Evolutionary conservation across 2,888 invertebrate species (phyloP).

Genomic region (Electrophaes corylata): DNA sequence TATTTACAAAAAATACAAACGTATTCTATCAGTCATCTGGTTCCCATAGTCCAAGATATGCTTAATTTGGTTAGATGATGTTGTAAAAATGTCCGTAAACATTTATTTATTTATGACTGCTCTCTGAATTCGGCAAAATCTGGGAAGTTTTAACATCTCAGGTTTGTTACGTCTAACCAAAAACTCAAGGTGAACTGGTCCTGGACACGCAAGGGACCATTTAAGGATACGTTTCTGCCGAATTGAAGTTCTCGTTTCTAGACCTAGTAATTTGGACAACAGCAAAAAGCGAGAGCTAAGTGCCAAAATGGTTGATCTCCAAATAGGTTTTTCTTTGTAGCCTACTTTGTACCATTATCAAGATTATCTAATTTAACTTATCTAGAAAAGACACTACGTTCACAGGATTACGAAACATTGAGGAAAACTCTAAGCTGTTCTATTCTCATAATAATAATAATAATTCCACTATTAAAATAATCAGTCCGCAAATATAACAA

Average conservation of each 20-base stretch:
- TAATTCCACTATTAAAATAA: background rate
- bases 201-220: background rate
- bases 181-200: background rate
- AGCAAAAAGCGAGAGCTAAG: background rate
- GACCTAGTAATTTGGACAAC: background rate
- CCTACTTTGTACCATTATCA: too few species aligned
- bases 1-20: too few species aligned
- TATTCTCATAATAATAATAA: too few species aligned
- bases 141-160: background rate
- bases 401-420: too few species aligned
- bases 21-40: too few species aligned
- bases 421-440: too few species aligned
- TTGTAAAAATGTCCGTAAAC: too few species aligned
- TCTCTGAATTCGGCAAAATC: background rate
- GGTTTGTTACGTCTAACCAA: background rate
- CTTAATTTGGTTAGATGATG: too few species aligned
- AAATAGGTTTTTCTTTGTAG: background rate
- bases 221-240: background rate
- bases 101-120: too few species aligned
- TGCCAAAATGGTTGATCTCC: background rate
- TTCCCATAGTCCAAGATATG: too few species aligned
- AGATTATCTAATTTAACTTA: too few species aligned
- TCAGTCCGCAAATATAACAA: constrained; percentile 1
- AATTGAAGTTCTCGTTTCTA: background rate
- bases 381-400: too few species aligned